Conservation (phyloP, 37 sponge, comb jelly and placozoan species). For the Beroe ovata region DNA sequence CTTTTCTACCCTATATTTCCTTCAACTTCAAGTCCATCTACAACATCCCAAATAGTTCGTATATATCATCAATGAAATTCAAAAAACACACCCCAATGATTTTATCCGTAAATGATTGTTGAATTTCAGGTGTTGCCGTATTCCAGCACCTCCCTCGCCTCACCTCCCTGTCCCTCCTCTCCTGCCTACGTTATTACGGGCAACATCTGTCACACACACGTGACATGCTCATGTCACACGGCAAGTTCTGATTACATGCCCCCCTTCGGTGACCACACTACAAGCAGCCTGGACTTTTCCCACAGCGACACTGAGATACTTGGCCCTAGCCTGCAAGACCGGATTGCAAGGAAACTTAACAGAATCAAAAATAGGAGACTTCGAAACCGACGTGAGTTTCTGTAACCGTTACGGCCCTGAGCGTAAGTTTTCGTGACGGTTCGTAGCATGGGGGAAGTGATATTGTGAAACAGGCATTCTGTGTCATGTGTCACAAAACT, state of each 20-base stretch:
- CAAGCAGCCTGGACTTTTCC: not conserved
- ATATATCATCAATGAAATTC: no score
- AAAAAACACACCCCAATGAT: no score
- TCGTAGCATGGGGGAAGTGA: no score
- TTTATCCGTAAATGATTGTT: no score
- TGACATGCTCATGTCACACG: not conserved
- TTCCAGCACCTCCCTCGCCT: not conserved
- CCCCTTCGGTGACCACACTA: slow-evolving; percentile 13
- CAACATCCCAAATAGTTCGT: no score
- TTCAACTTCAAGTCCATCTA: no score
- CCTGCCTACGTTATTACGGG: not conserved
- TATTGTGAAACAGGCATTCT: no score
- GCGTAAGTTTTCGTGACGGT: no score
- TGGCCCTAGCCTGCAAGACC: slow-evolving; percentile 22
- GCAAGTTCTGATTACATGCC: not conserved
- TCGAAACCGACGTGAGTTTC: not conserved
- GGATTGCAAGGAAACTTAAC: slow-evolving; percentile 59
- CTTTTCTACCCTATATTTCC: no score
- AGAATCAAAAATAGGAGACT: slow-evolving; percentile 37
- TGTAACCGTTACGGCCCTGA: no score
- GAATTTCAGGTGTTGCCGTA: slow-evolving; percentile 26
- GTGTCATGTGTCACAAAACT: no score
- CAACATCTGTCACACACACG: not conserved
- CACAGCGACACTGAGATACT: slow-evolving; percentile 63
- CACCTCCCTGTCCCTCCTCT: slow-evolving; percentile 4